Conservation (phyloP, 2,113 vertebrate genomes). For the Lophura nycthemera region DNA sequence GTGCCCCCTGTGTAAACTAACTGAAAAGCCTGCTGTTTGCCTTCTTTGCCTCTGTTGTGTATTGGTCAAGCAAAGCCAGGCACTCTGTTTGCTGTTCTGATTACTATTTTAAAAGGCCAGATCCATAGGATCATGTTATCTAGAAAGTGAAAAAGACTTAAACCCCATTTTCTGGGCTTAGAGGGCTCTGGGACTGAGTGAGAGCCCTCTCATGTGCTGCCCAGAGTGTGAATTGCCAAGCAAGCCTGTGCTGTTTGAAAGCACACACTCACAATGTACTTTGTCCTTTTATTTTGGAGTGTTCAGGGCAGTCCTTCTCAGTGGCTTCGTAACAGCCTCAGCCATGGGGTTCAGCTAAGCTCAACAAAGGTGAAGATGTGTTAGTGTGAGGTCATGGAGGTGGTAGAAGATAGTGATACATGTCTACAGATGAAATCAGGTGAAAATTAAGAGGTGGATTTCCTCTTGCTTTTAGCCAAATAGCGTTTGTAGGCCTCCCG, state of each 20-base stretch:
- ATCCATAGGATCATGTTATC: constrained; percentile 62
- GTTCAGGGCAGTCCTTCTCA: background rate
- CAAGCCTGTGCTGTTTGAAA: background rate
- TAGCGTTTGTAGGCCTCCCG: constrained; percentile 23
- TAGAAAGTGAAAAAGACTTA: constrained; percentile 50
- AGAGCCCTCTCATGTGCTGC: constrained; percentile 6
- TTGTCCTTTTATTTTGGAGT: constrained; percentile 56
- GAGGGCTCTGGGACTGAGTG: background rate
- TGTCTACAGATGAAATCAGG: background rate
- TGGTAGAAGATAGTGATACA: background rate
- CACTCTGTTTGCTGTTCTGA: constrained; percentile 62
- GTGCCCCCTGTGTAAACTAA: constrained; percentile 65
- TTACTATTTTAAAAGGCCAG: constrained; percentile 65
- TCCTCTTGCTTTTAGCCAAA: constrained; percentile 25
- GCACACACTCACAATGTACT: fast-evolving
- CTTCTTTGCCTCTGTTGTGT: constrained; percentile 64
- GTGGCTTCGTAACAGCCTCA: background rate
- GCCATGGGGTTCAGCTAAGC: background rate
- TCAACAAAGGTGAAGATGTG: constrained; percentile 15
- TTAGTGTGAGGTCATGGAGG: background rate
- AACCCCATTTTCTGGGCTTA: constrained; percentile 26
- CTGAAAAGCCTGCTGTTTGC: constrained; percentile 65
- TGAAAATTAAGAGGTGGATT: constrained; percentile 23
- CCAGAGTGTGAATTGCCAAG: background rate
- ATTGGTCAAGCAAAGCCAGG: constrained; percentile 20